Percentiles rank a stretch among this genome's conserved stretches.
These are phyloP conservation scores for Danionella dracula DNA, from an alignment of 2,797 vertebrate species.

Conservation along the genomic window DNA sequence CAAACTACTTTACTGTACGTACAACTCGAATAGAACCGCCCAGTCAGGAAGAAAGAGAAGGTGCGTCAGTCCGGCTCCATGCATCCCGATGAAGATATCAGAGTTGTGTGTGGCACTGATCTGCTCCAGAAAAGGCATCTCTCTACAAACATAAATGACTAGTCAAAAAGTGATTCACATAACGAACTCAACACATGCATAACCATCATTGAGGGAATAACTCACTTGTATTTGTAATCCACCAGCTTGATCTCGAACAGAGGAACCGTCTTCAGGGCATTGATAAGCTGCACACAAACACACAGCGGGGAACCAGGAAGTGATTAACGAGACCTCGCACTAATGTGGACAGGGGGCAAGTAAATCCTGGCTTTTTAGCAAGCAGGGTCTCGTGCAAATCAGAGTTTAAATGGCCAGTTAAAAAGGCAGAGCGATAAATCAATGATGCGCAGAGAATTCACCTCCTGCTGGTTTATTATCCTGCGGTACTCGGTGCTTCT, in stretches of 20 bases:
- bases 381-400: constrained; percentile 56
- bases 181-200: constrained; percentile 12
- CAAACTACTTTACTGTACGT: constrained; percentile 63
- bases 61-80: constrained; percentile 94
- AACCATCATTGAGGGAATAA: constrained; percentile 38
- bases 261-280: constrained; percentile 84
- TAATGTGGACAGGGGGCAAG: constrained; percentile 49
- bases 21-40: constrained; percentile 96
- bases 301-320: constrained; percentile 32
- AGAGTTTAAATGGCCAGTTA: constrained; percentile 63
- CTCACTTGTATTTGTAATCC: constrained; percentile 97
- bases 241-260: constrained; percentile 87
- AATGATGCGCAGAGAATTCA: constrained; percentile 60
- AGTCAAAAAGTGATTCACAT: constrained; percentile 3
- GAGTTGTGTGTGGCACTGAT: constrained; percentile 90
- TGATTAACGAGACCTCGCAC: constrained; percentile 58
- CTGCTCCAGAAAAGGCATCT: constrained; percentile 87
- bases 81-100: constrained; percentile 96
- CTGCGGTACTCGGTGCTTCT: constrained; percentile 91
- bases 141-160: constrained; percentile 61
- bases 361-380: constrained; percentile 58
- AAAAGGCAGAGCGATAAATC: constrained; percentile 61
- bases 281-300: constrained; percentile 75
- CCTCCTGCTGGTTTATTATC: constrained; percentile 93
- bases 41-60: constrained; percentile 96